phyloP scores from a whole-genome alignment of 2,888 invertebrate species.

The Euspilapteryx auroguttella region DNA sequence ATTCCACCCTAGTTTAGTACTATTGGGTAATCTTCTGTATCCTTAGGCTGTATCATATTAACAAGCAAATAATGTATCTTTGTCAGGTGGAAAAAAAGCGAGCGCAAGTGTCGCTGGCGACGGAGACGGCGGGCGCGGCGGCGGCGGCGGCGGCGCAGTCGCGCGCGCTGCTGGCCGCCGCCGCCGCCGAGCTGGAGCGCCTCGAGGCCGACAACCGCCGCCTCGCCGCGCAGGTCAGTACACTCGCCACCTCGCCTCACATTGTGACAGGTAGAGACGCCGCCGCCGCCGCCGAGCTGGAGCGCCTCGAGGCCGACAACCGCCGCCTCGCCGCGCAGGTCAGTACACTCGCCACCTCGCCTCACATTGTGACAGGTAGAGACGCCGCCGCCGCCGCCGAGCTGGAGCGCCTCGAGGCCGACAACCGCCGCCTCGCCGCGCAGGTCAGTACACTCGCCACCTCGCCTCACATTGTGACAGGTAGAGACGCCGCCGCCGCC shows the following conservation, averaged over 20 bases:
- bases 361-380: too few relatives aligned
- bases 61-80: too few relatives aligned
- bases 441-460: constrained; percentile 19
- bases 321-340: constrained; percentile 35
- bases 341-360: background rate
- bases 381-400: constrained; percentile 35
- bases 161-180: constrained; percentile 29
- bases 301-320: constrained; percentile 36
- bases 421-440: constrained; percentile 29
- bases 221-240: constrained; percentile 29
- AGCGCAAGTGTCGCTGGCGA: constrained; percentile 30
- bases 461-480: too few relatives aligned
- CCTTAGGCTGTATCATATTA: too few relatives aligned
- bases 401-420: constrained; percentile 31
- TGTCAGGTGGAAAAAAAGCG: constrained; percentile 38
- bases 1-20: too few relatives aligned
- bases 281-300: constrained; percentile 33
- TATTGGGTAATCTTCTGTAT: too few relatives aligned
- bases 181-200: constrained; percentile 31
- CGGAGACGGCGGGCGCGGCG: constrained; percentile 40
- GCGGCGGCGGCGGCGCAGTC: constrained; percentile 39
- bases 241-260: too few relatives aligned
- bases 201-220: constrained; percentile 36
- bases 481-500: constrained; percentile 36
- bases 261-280: too few relatives aligned